phyloP scores from a whole-genome alignment of 2,888 invertebrate species.

The Dastarcus helophoroides region DNA sequence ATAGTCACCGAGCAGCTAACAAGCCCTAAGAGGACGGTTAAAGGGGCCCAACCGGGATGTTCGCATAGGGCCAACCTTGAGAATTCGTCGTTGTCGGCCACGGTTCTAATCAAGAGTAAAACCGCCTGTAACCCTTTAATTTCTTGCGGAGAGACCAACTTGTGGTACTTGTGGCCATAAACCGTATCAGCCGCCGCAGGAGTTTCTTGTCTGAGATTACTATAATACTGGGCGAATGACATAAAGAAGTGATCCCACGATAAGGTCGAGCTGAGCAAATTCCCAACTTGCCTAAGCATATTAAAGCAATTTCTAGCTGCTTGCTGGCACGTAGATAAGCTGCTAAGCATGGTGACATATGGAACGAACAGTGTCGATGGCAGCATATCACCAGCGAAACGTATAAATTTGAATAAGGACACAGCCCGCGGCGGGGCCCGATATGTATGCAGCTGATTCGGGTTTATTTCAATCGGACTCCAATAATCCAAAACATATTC shows the following conservation, averaged over 20 bases:
- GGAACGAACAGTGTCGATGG: slow-evolving; percentile 75
- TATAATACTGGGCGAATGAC: slow-evolving; percentile 63
- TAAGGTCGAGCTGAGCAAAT: slow-evolving; percentile 37
- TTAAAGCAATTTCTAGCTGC: slow-evolving; percentile 71
- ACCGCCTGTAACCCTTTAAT: slow-evolving; percentile 79
- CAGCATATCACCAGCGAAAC: slow-evolving; percentile 75
- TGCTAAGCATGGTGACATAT: slow-evolving; percentile 76
- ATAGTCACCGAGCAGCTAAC: slow-evolving; percentile 80
- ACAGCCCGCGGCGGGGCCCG: slow-evolving; percentile 53
- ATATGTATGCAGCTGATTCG: slow-evolving; percentile 32
- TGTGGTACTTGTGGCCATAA: slow-evolving; percentile 44
- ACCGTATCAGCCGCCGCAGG: slow-evolving; percentile 53
- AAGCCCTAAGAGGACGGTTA: slow-evolving; percentile 68
- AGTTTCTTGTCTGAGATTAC: slow-evolving; percentile 58
- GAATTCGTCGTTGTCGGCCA: slow-evolving; percentile 69
- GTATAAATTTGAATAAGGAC: slow-evolving; percentile 81
- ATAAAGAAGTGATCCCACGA: slow-evolving; percentile 81
- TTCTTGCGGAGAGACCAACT: slow-evolving; percentile 66
- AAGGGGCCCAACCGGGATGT: slow-evolving; percentile 77
- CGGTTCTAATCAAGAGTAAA: slow-evolving; percentile 61
- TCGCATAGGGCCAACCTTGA: slow-evolving; percentile 75
- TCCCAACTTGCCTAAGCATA: slow-evolving; percentile 50
- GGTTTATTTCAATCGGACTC: slow-evolving; percentile 47
- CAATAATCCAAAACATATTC: slow-evolving; percentile 74
- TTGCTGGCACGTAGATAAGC: slow-evolving; percentile 63